Conservation (phyloP, 2,888 invertebrate genomes). For the Papilio elwesi region DNA sequence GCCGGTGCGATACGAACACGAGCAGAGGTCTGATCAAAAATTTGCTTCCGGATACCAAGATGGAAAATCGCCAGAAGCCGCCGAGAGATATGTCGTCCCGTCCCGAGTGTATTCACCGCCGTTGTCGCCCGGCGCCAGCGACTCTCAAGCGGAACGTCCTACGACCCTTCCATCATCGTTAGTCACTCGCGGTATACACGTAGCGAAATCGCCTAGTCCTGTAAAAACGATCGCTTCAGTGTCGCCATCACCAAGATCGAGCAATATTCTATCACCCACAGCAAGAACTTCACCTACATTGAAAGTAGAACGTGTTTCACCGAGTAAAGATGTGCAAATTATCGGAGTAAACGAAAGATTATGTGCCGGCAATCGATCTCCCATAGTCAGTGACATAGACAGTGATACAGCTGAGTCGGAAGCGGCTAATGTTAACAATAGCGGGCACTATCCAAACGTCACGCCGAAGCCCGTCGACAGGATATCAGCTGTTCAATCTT, state of each 20-base stretch:
- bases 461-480: slow-evolving; percentile 58
- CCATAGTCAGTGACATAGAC: slow-evolving; percentile 61
- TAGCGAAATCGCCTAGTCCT: slow-evolving; percentile 76
- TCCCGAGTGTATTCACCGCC: slow-evolving; percentile 81
- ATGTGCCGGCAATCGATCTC: slow-evolving; percentile 56
- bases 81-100: slow-evolving; percentile 71
- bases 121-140: slow-evolving; percentile 84
- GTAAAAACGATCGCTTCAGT: slow-evolving; percentile 66
- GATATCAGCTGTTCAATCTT: slow-evolving; percentile 53
- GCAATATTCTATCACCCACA: slow-evolving; percentile 58
- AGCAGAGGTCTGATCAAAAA: slow-evolving; percentile 67
- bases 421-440: slow-evolving; percentile 48
- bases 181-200: slow-evolving; percentile 67
- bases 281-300: slow-evolving; percentile 58
- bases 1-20: slow-evolving; percentile 72
- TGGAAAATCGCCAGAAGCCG: slow-evolving; percentile 70
- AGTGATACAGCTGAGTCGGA: slow-evolving; percentile 47
- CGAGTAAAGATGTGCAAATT: slow-evolving; percentile 56
- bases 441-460: slow-evolving; percentile 26
- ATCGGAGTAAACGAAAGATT: slow-evolving; percentile 56
- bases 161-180: slow-evolving; percentile 72
- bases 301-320: slow-evolving; percentile 63
- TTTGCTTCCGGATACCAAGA: slow-evolving; percentile 67
- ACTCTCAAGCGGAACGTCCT: slow-evolving; percentile 77
- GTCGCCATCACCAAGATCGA: slow-evolving; percentile 64